Evolutionary conservation across 1,140 invertebrate species (phyloP).

Genomic region (Andricus grossulariae): DNA sequence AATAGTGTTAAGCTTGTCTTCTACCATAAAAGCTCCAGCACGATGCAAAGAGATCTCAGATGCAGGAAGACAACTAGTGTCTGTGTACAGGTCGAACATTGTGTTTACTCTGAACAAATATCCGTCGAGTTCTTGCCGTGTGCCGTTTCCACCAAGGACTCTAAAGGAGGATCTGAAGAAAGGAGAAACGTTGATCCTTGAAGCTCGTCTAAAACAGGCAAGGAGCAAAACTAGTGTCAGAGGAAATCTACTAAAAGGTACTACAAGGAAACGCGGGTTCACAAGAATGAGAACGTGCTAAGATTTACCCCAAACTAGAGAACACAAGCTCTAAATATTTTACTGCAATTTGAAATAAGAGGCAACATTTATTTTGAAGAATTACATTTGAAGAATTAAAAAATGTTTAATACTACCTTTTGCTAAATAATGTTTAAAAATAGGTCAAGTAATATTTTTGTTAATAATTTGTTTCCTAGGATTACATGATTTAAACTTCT

Average conservation of each 20-base stretch:
- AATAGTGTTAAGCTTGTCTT: slow-evolving; percentile 12
- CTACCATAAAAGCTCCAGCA: slow-evolving; percentile 2
- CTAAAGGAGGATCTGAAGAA: not conserved
- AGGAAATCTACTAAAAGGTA: slow-evolving; percentile 10
- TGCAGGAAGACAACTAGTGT: slow-evolving; percentile 18
- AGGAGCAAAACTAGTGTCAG: slow-evolving; percentile 24
- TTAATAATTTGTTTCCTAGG: too few relatives aligned
- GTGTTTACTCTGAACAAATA: slow-evolving; percentile 28
- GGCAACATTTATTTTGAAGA: too few relatives aligned
- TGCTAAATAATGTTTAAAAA: too few relatives aligned
- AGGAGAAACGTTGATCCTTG: slow-evolving; percentile 17
- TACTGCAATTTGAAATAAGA: too few relatives aligned
- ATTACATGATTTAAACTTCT: too few relatives aligned
- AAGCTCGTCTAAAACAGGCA: slow-evolving; percentile 9
- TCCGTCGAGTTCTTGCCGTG: slow-evolving; percentile 8
- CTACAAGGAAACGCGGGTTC: not conserved
- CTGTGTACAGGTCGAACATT: slow-evolving; percentile 19
- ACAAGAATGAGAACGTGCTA: not conserved
- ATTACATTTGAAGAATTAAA: too few relatives aligned
- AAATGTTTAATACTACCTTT: too few relatives aligned
- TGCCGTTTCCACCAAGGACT: not conserved
- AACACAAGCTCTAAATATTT: not conserved
- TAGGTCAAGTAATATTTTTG: too few relatives aligned
- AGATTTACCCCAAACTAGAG: not conserved
- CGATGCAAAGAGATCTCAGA: slow-evolving; percentile 3